phyloP scores from a whole-genome alignment of 2,797 vertebrate genomes.

The Ctenosaura bakeri region DNA sequence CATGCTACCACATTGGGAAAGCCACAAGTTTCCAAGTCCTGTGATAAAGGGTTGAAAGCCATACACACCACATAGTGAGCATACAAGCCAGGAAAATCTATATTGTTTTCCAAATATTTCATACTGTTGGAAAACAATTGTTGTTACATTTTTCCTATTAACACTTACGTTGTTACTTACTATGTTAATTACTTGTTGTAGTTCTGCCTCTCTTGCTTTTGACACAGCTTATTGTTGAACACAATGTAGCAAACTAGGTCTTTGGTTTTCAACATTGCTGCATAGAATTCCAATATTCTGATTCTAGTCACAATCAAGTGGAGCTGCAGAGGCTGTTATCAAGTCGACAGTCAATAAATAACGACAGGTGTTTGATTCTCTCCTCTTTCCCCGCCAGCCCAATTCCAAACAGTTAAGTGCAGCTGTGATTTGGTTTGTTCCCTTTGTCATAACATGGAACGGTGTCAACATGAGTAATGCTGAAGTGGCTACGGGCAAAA shows the following conservation, averaged over 20 bases:
- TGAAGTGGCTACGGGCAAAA: conserved; percentile 72
- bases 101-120: neutral
- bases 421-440: conserved; percentile 55
- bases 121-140: conserved; percentile 11
- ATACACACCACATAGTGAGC: too few species aligned
- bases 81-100: too few species aligned
- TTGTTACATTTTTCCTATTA: conserved; percentile 7
- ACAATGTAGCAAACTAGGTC: neutral
- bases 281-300: conserved; percentile 50
- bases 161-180: neutral
- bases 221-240: conserved; percentile 32
- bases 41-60: neutral
- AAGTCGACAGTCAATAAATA: conserved; percentile 55
- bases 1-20: neutral
- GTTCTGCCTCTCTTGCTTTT: conserved; percentile 48
- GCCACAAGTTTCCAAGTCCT: neutral
- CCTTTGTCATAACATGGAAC: conserved; percentile 58
- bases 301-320: conserved; percentile 35
- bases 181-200: conserved; percentile 42
- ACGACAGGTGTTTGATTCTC: conserved; percentile 50
- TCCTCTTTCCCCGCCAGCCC: conserved; percentile 38
- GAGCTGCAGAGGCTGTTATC: conserved; percentile 42
- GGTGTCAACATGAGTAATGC: conserved; percentile 72
- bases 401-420: conserved; percentile 52
- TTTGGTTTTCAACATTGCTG: conserved; percentile 46